These are phyloP conservation scores for Plagodis dolabraria DNA, from an alignment of 2,888 invertebrate genomes.

Conservation along the genomic window DNA sequence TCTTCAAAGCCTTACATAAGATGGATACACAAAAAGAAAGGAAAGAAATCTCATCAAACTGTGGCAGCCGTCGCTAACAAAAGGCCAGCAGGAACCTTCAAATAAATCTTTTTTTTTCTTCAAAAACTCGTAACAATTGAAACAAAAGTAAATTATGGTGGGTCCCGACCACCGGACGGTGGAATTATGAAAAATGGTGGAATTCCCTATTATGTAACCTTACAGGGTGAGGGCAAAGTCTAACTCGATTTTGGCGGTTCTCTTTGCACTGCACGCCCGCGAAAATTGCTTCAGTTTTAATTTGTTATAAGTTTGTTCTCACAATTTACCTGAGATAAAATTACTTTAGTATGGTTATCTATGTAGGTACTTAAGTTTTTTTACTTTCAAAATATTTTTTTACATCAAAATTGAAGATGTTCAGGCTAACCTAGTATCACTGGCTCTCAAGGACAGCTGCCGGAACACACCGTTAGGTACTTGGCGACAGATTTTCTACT, in stretches of 20 bases:
- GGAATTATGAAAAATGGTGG: constrained; percentile 74
- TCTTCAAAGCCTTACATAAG: constrained; percentile 19
- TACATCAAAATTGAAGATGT: too few species aligned
- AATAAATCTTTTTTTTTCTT: constrained; percentile 68
- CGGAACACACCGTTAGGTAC: too few species aligned
- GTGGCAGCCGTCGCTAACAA: constrained; percentile 50
- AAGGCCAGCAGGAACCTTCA: constrained; percentile 51
- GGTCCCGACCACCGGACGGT: constrained; percentile 48
- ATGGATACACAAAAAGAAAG: constrained; percentile 23
- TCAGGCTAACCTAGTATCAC: too few species aligned
- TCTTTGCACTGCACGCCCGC: constrained; percentile 25
- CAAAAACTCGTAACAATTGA: constrained; percentile 75
- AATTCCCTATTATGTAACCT: constrained; percentile 33
- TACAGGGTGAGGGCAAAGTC: constrained; percentile 27
- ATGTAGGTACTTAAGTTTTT: too few species aligned
- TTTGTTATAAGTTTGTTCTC: constrained; percentile 1
- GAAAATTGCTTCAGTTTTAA: constrained; percentile 15
- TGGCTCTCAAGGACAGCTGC: too few species aligned
- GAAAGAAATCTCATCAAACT: constrained; percentile 55
- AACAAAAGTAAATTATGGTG: constrained; percentile 80
- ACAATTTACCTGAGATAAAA: too few species aligned
- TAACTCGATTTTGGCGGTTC: constrained; percentile 35
- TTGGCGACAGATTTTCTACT: too few species aligned
- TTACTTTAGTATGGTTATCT: too few species aligned
- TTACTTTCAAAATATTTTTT: too few species aligned